These are phyloP conservation scores for Campylorhamphus procurvoides DNA, from an alignment of 2,113 vertebrate genomes.

Conservation along the genomic window DNA sequence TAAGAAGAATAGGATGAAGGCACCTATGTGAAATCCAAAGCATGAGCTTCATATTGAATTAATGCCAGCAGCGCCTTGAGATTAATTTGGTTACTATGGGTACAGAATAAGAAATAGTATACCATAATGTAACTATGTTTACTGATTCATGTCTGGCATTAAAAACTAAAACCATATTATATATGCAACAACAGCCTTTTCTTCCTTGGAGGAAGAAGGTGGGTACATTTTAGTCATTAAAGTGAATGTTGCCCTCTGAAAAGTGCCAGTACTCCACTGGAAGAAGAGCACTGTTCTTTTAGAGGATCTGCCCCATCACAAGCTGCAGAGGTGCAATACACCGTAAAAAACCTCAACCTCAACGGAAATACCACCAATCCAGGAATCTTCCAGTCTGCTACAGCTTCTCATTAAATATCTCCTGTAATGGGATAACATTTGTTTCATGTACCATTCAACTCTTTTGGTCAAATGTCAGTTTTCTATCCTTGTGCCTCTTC, in stretches of 20 bases:
- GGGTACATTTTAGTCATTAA: conserved; percentile 68
- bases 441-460: conserved; percentile 14
- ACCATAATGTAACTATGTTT: conserved; percentile 73
- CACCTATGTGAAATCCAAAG: conserved; percentile 73
- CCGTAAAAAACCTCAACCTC: background rate
- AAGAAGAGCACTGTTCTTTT: background rate
- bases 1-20: conserved; percentile 71
- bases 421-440: background rate
- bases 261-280: conserved; percentile 36
- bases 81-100: conserved; percentile 79
- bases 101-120: conserved; percentile 73
- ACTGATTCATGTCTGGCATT: conserved; percentile 74
- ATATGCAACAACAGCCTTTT: conserved; percentile 68
- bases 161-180: conserved; percentile 69
- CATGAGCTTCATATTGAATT: conserved; percentile 72
- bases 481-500: conserved; percentile 21
- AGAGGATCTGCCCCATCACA: background rate
- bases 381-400: background rate
- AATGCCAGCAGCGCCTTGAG: conserved; percentile 71
- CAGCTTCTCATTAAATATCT: background rate
- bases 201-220: conserved; percentile 57
- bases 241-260: conserved; percentile 55
- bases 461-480: conserved; percentile 14
- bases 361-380: background rate
- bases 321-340: background rate